These are phyloP conservation scores for Scopus umbretta DNA, from an alignment of 2,113 vertebrate species.

Conservation along the genomic window DNA sequence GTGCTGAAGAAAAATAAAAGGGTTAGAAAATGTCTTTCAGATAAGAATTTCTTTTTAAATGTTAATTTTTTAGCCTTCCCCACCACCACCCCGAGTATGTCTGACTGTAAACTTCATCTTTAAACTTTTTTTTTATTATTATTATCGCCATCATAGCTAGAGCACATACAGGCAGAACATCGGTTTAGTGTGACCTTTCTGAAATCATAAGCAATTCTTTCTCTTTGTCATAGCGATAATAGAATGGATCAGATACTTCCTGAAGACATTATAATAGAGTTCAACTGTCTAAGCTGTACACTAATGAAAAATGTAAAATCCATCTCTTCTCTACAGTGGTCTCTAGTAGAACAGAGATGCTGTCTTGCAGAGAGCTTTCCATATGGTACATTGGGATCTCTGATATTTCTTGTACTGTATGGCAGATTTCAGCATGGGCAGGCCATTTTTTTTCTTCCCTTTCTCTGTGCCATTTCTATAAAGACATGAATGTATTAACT, in stretches of 20 bases:
- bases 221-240: slow-evolving; percentile 76
- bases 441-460: neutral
- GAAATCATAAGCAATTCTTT: slow-evolving; percentile 75
- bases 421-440: neutral
- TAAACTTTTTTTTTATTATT: slow-evolving; percentile 49
- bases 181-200: slow-evolving; percentile 75
- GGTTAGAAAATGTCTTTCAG: slow-evolving; percentile 49
- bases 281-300: slow-evolving; percentile 74
- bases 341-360: slow-evolving; percentile 40
- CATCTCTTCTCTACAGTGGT: slow-evolving; percentile 34
- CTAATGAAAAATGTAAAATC: slow-evolving; percentile 79
- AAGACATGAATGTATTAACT: neutral
- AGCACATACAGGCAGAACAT: slow-evolving; percentile 66
- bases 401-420: slow-evolving; percentile 60
- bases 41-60: slow-evolving; percentile 73
- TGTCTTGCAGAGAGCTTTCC: slow-evolving; percentile 53
- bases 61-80: slow-evolving; percentile 56
- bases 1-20: slow-evolving; percentile 52
- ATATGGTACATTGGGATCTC: neutral
- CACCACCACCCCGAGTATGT: neutral
- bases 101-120: slow-evolving; percentile 70
- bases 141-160: slow-evolving; percentile 53
- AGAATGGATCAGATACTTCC: slow-evolving; percentile 76
- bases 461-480: neutral
- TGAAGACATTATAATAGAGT: slow-evolving; percentile 77